Evolutionary conservation across 1,140 invertebrate genomes (phyloP).

Genomic region (Frieseomelitta varia): DNA sequence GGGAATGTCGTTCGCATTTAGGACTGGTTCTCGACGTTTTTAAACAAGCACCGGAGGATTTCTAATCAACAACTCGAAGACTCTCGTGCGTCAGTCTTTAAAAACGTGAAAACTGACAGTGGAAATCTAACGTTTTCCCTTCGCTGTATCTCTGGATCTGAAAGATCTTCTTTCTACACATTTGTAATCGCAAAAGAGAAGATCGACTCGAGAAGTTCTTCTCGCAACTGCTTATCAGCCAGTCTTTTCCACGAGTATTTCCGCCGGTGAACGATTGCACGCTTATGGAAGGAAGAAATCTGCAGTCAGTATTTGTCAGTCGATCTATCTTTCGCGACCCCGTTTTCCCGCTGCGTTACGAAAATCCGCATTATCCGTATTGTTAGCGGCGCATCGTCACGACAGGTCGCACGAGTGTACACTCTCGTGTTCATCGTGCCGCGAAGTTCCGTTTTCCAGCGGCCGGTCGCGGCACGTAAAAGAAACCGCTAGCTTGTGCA

Average conservation of each 20-base stretch:
- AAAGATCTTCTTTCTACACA: too few relatives aligned
- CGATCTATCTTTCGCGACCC: slow-evolving; percentile 49
- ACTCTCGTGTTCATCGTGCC: slow-evolving; percentile 55
- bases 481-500: slow-evolving; percentile 76
- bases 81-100: too few relatives aligned
- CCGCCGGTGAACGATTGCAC: not conserved
- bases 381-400: slow-evolving; percentile 63
- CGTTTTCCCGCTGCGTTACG: slow-evolving; percentile 53
- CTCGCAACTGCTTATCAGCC: slow-evolving; percentile 9
- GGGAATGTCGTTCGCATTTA: slow-evolving; percentile 2
- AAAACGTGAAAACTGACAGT: too few relatives aligned
- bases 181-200: too few relatives aligned
- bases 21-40: not conserved
- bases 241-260: slow-evolving; percentile 22
- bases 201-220: not conserved
- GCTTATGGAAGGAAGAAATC: not conserved
- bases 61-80: not conserved
- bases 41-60: not conserved
- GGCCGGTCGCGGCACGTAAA: slow-evolving; percentile 49
- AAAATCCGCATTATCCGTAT: slow-evolving; percentile 57
- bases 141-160: too few relatives aligned
- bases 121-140: too few relatives aligned
- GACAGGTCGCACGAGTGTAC: slow-evolving; percentile 62
- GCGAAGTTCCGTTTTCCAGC: slow-evolving; percentile 69
- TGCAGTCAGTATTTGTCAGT: slow-evolving; percentile 4